phyloP scores from a whole-genome alignment of 2,888 invertebrate species.

The Epirrhoe alternata region DNA sequence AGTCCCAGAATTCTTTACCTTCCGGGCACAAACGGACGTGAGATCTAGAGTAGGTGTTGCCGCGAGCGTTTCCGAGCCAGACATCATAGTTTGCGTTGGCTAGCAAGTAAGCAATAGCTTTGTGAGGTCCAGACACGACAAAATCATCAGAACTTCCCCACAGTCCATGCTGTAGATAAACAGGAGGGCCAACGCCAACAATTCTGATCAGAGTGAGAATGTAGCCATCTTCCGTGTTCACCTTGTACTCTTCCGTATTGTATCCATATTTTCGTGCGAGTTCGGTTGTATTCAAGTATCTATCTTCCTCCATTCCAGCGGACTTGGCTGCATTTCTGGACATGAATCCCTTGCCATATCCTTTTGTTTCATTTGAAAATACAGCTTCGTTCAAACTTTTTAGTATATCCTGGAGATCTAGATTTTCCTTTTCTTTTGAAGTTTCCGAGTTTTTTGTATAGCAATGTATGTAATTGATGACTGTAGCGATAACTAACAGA shows the following conservation, averaged over 20 bases:
- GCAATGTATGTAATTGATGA: background rate
- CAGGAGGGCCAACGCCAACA: background rate
- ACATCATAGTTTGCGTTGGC: slow-evolving; percentile 15
- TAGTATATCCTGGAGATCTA: background rate
- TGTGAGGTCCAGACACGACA: slow-evolving; percentile 3
- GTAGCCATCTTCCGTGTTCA: slow-evolving; percentile 17
- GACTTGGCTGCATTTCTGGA: background rate
- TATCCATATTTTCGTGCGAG: slow-evolving; percentile 12
- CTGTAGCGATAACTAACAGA: background rate
- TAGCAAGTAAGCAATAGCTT: slow-evolving; percentile 9
- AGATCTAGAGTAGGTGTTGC: slow-evolving; percentile 7
- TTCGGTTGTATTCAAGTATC: slow-evolving; percentile 14
- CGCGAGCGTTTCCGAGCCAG: slow-evolving; percentile 19
- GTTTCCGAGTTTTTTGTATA: background rate
- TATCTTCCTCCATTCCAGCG: slow-evolving; percentile 7
- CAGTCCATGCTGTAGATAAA: slow-evolving; percentile 6
- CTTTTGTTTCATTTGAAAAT: background rate
- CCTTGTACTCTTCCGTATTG: slow-evolving; percentile 5
- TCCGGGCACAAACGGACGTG: background rate
- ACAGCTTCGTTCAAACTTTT: background rate
- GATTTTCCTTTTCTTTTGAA: background rate
- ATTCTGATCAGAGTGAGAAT: slow-evolving; percentile 2
- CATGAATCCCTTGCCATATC: background rate
- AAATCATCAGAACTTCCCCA: slow-evolving; percentile 13
- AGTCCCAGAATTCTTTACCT: slow-evolving; percentile 13